Percentiles rank a stretch among this genome's conserved stretches.
Evolutionary conservation across 2,113 vertebrate genomes (phyloP).

Genomic region (Boulengeromyrus knoepffleri): DNA sequence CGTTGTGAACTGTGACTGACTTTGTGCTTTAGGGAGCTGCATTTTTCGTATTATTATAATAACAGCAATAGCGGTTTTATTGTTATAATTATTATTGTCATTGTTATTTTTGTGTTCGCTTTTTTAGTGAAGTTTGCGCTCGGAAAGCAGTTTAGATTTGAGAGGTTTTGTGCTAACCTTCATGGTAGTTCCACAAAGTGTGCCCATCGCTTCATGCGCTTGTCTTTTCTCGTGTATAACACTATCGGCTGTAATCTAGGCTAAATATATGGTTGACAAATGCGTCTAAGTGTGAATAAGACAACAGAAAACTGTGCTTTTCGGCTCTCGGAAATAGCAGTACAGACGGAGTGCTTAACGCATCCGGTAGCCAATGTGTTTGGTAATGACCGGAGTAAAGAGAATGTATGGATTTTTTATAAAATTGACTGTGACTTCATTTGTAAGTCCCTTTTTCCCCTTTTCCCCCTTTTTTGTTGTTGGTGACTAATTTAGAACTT

Average conservation of each 20-base stretch:
- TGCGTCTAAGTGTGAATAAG: background rate
- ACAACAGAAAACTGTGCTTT: background rate
- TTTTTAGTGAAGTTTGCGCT: background rate
- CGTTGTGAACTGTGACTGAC: background rate
- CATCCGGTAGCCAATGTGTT: background rate
- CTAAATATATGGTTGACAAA: background rate
- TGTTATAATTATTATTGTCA: background rate
- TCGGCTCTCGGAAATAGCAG: background rate
- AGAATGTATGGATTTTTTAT: slow-evolving; percentile 9
- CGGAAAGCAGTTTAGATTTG: background rate
- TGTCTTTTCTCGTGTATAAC: background rate
- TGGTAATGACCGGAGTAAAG: background rate
- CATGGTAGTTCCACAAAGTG: background rate
- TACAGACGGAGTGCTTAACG: background rate
- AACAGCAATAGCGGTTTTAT: background rate
- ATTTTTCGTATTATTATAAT: background rate
- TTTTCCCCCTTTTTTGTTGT: slow-evolving; percentile 52
- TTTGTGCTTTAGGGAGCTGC: background rate
- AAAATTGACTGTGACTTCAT: slow-evolving; percentile 59
- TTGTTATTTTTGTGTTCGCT: background rate
- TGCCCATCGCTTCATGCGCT: background rate
- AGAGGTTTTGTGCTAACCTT: background rate
- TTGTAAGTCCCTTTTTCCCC: slow-evolving; percentile 62
- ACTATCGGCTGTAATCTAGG: background rate
- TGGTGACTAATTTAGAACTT: slow-evolving; percentile 99